A percentile compares a stretch with the other conserved stretches of the same genome.
These are phyloP conservation scores for Siphlonurus alternatus DNA, from an alignment of 2,888 invertebrate genomes.

Conservation along the genomic window DNA sequence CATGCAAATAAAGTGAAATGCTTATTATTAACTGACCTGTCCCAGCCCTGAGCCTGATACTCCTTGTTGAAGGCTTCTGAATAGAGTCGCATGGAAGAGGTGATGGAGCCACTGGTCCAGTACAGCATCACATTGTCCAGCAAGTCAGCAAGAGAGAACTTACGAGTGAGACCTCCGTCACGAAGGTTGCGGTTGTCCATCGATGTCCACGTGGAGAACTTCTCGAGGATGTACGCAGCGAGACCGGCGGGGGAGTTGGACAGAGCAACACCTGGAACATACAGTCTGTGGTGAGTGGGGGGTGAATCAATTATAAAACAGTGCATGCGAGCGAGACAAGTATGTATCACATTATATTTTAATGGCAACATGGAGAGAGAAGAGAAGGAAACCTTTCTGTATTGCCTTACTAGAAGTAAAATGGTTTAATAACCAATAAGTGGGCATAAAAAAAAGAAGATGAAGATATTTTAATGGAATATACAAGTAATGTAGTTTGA, in stretches of 20 bases:
- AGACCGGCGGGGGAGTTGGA: conserved; percentile 33
- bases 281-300: not conserved
- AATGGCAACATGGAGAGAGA: too few relatives aligned
- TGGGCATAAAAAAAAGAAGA: too few relatives aligned
- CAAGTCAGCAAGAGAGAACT: conserved; percentile 47
- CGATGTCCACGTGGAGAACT: conserved; percentile 40
- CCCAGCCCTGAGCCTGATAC: not conserved
- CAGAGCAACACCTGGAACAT: conserved; percentile 26
- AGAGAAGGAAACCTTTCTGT: not conserved
- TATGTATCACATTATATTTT: too few relatives aligned
- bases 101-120: conserved; percentile 30
- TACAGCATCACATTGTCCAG: conserved; percentile 37
- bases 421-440: too few relatives aligned
- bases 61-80: conserved; percentile 1
- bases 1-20: too few relatives aligned
- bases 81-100: conserved; percentile 30
- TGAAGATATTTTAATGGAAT: too few relatives aligned
- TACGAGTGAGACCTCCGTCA: conserved; percentile 47
- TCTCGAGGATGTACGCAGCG: conserved; percentile 36
- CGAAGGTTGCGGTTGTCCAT: conserved; percentile 27
- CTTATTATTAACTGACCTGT: too few relatives aligned
- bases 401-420: too few relatives aligned
- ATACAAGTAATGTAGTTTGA: too few relatives aligned
- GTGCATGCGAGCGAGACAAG: too few relatives aligned
- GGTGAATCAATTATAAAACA: not conserved